Conservation (phyloP, 2,797 vertebrate genomes). For the Spinibarbus caldwelli region DNA sequence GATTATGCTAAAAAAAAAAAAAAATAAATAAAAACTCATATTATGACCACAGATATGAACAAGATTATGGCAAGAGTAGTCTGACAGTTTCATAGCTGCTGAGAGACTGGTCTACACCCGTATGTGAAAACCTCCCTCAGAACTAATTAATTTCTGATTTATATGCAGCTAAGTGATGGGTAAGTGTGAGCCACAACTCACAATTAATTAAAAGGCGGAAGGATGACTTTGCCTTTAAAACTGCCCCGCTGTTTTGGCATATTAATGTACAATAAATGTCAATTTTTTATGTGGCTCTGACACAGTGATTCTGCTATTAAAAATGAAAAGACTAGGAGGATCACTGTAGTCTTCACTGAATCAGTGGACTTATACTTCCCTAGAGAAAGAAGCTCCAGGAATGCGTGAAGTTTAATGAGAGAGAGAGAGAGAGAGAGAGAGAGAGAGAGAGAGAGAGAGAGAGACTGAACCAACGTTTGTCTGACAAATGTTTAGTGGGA, state of each 20-base stretch:
- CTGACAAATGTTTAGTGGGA: not conserved
- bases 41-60: conserved; percentile 4
- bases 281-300: conserved; percentile 39
- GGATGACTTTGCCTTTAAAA: conserved; percentile 39
- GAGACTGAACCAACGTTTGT: not conserved
- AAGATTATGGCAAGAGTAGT: conserved; percentile 20
- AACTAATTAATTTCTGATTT: conserved; percentile 53
- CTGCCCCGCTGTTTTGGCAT: conserved; percentile 45
- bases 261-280: conserved; percentile 51
- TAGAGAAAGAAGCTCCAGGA: not conserved
- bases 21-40: not conserved
- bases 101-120: conserved; percentile 39
- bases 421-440: not conserved
- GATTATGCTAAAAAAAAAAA: not conserved
- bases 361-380: not conserved
- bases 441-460: not conserved
- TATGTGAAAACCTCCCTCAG: conserved; percentile 42
- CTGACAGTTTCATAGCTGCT: conserved; percentile 26
- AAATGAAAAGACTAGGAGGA: conserved; percentile 22
- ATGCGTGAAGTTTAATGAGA: conserved; percentile 13
- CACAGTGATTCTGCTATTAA: conserved; percentile 15
- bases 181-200: conserved; percentile 47
- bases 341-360: conserved; percentile 27
- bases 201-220: conserved; percentile 57
- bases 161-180: conserved; percentile 52